Percentiles rank a stretch among this genome's conserved stretches.
phyloP scores from a whole-genome alignment of 37 sponge, comb jelly and placozoan species.

The Diacarnus erythraeanus region DNA sequence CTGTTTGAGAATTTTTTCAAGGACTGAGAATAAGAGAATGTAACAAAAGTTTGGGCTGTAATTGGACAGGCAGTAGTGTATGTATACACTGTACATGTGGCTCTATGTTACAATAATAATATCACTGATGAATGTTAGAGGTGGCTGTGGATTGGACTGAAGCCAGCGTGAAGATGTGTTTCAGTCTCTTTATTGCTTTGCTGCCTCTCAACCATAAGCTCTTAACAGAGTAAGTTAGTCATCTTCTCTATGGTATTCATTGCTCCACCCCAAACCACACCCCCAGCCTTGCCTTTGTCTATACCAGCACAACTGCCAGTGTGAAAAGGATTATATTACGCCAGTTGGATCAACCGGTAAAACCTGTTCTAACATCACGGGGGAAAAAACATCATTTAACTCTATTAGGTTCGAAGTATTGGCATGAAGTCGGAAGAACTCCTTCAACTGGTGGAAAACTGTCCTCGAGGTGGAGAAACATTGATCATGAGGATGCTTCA shows the following conservation, averaged over 20 bases:
- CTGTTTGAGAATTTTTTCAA: no score
- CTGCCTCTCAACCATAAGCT: slow-evolving; percentile 92
- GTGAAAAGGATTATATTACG: slow-evolving; percentile 92
- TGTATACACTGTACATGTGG: no score
- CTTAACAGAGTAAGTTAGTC: slow-evolving; percentile 77
- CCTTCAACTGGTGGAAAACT: slow-evolving; percentile 80
- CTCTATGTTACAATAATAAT: not conserved
- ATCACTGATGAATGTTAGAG: slow-evolving; percentile 30
- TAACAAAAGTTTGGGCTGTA: no score
- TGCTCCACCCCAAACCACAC: not conserved
- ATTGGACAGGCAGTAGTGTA: no score
- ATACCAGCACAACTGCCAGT: slow-evolving; percentile 67
- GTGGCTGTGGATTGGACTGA: slow-evolving; percentile 85
- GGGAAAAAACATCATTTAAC: not conserved
- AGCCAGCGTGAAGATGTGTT: slow-evolving; percentile 74
- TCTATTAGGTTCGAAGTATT: slow-evolving; percentile 63
- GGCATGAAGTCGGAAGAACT: slow-evolving; percentile 89
- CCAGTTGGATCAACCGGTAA: slow-evolving; percentile 85
- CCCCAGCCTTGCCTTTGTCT: slow-evolving; percentile 75
- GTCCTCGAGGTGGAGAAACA: slow-evolving; percentile 94
- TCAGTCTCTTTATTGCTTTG: slow-evolving; percentile 82
- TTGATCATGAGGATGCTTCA: slow-evolving; percentile 90
- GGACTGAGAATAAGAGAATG: no score
- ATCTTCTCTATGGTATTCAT: not conserved
- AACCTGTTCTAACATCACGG: not conserved